Conservation (phyloP, 2,888 invertebrate genomes). For the Conus canariensis region DNA sequence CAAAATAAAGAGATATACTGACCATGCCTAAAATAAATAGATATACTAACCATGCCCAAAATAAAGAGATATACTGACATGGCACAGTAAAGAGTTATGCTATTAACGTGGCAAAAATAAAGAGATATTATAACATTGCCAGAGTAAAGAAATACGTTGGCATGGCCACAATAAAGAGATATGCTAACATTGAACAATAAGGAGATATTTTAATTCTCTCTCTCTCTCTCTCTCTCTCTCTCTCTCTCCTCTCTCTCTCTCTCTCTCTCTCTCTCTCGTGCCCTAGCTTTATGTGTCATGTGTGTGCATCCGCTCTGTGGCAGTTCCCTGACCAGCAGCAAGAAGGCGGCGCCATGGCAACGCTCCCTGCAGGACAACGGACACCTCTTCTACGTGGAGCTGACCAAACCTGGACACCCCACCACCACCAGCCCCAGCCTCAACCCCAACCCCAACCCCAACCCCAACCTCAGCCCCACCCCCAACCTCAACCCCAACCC, state of each 20-base stretch:
- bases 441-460: background rate
- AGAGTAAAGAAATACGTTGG: too few relatives aligned
- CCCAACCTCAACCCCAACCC: background rate
- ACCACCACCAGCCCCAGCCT: background rate
- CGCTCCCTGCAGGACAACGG: slow-evolving; percentile 39
- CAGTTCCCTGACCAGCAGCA: slow-evolving; percentile 45
- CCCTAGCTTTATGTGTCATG: background rate
- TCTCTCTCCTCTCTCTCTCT: slow-evolving; percentile 2
- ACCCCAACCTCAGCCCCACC: background rate
- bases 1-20: too few relatives aligned
- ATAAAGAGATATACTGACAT: too few relatives aligned
- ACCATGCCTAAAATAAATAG: too few relatives aligned
- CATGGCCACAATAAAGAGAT: too few relatives aligned
- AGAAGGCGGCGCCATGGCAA: slow-evolving; percentile 46
- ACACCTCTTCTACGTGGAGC: slow-evolving; percentile 51
- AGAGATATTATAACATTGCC: too few relatives aligned
- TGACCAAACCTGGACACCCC: slow-evolving; percentile 13
- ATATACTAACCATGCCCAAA: too few relatives aligned
- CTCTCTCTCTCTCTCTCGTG: background rate
- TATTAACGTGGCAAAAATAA: too few relatives aligned
- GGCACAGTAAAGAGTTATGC: too few relatives aligned
- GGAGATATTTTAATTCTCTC: background rate
- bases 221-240: background rate
- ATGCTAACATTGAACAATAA: too few relatives aligned
- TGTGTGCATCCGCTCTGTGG: background rate